Conservation (phyloP, 2,113 vertebrate genomes). For the Sinocyclocheilus maitianheensis region DNA sequence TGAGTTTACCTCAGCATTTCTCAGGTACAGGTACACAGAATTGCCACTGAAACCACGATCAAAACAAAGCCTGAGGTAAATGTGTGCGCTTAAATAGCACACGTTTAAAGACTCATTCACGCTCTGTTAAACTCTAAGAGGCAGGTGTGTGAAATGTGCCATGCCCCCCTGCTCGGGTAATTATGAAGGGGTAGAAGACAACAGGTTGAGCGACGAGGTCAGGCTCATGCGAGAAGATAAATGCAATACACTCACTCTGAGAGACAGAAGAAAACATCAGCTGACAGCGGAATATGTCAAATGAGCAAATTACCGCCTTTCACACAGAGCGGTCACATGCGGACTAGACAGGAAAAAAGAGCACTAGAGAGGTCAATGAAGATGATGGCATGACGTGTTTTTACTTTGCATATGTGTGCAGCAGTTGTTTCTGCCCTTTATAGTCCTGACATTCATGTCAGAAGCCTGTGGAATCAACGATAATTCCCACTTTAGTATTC, state of each 20-base stretch:
- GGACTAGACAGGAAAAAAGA: slow-evolving; percentile 9
- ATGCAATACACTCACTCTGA: slow-evolving; percentile 36
- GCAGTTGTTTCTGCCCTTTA: slow-evolving; percentile 15
- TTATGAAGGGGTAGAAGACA: slow-evolving; percentile 52
- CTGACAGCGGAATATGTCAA: slow-evolving; percentile 47
- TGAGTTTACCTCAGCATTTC: background rate
- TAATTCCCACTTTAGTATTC: slow-evolving; percentile 6
- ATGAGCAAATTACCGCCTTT: slow-evolving; percentile 49
- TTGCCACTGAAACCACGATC: background rate
- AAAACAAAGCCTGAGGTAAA: slow-evolving; percentile 16
- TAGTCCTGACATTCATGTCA: slow-evolving; percentile 19
- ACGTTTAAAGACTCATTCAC: slow-evolving; percentile 25
- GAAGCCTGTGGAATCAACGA: background rate
- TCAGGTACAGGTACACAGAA: background rate
- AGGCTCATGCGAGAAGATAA: slow-evolving; percentile 49
- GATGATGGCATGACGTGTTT: slow-evolving; percentile 29
- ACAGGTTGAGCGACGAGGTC: slow-evolving; percentile 46
- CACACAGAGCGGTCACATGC: slow-evolving; percentile 15
- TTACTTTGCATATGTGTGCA: slow-evolving; percentile 19
- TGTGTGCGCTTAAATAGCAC: slow-evolving; percentile 9
- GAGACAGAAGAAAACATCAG: slow-evolving; percentile 39
- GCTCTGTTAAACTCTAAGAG: slow-evolving; percentile 33
- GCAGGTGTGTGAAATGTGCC: slow-evolving; percentile 36
- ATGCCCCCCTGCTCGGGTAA: slow-evolving; percentile 29
- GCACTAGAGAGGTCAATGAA: slow-evolving; percentile 22